A percentile compares a stretch with the other conserved stretches of the same genome.
Evolutionary conservation across 2,888 invertebrate genomes (phyloP).

Genomic region (Eupithecia abbreviata): DNA sequence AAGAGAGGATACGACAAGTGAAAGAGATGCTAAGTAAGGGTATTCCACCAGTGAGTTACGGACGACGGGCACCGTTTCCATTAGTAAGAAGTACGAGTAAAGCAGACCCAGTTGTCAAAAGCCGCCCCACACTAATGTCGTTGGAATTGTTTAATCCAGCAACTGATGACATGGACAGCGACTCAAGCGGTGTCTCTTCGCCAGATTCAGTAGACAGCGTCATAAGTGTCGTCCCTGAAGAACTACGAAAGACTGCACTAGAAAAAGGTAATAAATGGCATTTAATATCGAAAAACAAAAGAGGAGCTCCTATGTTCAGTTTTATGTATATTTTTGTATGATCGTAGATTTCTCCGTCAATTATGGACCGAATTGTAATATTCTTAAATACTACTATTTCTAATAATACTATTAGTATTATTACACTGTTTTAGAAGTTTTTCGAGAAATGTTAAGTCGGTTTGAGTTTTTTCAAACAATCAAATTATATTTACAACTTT

Average conservation of each 20-base stretch:
- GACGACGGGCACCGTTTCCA: slow-evolving; percentile 84
- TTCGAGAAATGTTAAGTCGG: too few relatives aligned
- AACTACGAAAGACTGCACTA: slow-evolving; percentile 74
- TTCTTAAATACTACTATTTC: too few relatives aligned
- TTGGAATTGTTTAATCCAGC: slow-evolving; percentile 95
- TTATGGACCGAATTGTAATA: too few relatives aligned
- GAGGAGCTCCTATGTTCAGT: too few relatives aligned
- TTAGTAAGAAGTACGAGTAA: slow-evolving; percentile 87
- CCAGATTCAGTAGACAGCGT: slow-evolving; percentile 95
- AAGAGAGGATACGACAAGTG: slow-evolving; percentile 87
- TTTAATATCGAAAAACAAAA: too few relatives aligned
- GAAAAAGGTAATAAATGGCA: slow-evolving; percentile 72
- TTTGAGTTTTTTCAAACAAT: too few relatives aligned
- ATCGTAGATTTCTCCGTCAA: too few relatives aligned
- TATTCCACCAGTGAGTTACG: slow-evolving; percentile 84
- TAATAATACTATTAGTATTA: too few relatives aligned
- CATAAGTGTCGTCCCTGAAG: slow-evolving; percentile 89
- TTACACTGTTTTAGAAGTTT: too few relatives aligned
- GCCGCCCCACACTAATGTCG: slow-evolving; percentile 89
- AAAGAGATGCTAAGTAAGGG: slow-evolving; percentile 88
- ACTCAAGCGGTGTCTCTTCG: slow-evolving; percentile 93
- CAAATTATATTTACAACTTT: too few relatives aligned
- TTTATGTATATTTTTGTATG: too few relatives aligned
- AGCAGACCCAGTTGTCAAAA: slow-evolving; percentile 85
- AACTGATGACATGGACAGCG: slow-evolving; percentile 95